Evolutionary conservation across 2,888 invertebrate species (phyloP).

Genomic region (Rhimphoctona megacephalus): DNA sequence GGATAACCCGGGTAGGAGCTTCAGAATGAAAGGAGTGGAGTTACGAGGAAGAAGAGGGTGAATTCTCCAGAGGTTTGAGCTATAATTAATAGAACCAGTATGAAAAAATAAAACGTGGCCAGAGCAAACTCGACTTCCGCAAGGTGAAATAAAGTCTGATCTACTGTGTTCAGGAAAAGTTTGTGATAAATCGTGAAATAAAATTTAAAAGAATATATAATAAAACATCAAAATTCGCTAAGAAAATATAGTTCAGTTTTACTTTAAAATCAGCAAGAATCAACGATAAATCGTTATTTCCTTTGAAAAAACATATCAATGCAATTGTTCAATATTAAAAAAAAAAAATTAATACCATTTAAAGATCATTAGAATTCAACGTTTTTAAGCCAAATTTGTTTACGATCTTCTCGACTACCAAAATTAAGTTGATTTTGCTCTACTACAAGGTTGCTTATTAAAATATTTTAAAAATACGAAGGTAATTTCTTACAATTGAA

Average conservation of each 20-base stretch:
- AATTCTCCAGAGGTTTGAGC: constrained; percentile 39
- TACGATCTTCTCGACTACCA: not conserved
- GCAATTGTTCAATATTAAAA: not conserved
- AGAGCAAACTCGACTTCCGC: not conserved
- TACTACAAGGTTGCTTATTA: not conserved
- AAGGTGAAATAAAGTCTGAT: constrained; percentile 10
- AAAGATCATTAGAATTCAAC: not conserved
- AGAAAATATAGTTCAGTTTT: constrained; percentile 18
- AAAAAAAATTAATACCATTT: not conserved
- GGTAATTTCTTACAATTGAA: not conserved
- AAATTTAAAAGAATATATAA: not conserved
- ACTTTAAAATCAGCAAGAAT: not conserved
- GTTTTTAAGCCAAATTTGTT: not conserved
- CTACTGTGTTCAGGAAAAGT: constrained; percentile 6
- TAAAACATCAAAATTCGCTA: constrained; percentile 16
- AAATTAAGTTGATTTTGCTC: not conserved
- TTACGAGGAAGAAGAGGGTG: not conserved
- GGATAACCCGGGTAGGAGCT: not conserved
- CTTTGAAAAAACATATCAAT: not conserved
- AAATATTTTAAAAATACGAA: not conserved
- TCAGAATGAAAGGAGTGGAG: not conserved
- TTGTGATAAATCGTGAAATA: constrained; percentile 26
- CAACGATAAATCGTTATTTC: not conserved
- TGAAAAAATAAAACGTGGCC: constrained; percentile 35
- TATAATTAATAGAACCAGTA: constrained; percentile 61